Evolutionary conservation across 2,113 vertebrate genomes (phyloP), one percentile per base, ranked within the genome.

Genomic region (Corythoichthys haematopterus): DNA sequence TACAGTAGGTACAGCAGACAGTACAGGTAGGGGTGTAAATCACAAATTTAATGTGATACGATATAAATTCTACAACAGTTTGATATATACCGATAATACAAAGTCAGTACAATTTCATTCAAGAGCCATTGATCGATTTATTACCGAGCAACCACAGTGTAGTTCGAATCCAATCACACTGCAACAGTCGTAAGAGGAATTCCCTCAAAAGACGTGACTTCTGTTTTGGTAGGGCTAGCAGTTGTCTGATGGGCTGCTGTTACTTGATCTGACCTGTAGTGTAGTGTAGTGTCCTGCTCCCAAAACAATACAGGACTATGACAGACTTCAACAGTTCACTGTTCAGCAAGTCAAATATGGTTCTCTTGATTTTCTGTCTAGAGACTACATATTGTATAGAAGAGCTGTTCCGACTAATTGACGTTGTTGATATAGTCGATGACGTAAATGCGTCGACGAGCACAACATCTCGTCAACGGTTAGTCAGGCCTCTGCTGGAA

Each of bases 161-260:
- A 70, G 3, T 78, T 60, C 77, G 53, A 65, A 79, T 64, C 50
- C 53, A 37, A 13, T 8, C 40, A 2, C n/a, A 64, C 57, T 43
- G 45, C 51, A 35, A 38, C 46, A 51, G 40, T 64, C 62, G 70
- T 37, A 45, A 16, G 38, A 73, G 61, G 38, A 59, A 71, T 51
- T 50, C 72, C 75, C 56, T 70, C 36, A 85, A 55, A 33, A 85
- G 40, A 15, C 52, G 68, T 0, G 85, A 77, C 61, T 72, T 77
- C 66, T 88, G 77, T 70, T 77, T 10, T 14, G 76, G 72, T 70
- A 86, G 48, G 55, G 81, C 14, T 12, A 81, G 76, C 62, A 86
- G 58, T 51, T 50, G 80, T 37, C 77, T n/a, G 71, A 75, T 0
- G 46, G 70, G 67, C 65, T 74, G 72, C 46, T 28, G 20, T 28